A percentile compares a stretch with the other conserved stretches of the same genome.
Conservation (phyloP, 2,113 vertebrate genomes). For the Callipepla californica region DNA sequence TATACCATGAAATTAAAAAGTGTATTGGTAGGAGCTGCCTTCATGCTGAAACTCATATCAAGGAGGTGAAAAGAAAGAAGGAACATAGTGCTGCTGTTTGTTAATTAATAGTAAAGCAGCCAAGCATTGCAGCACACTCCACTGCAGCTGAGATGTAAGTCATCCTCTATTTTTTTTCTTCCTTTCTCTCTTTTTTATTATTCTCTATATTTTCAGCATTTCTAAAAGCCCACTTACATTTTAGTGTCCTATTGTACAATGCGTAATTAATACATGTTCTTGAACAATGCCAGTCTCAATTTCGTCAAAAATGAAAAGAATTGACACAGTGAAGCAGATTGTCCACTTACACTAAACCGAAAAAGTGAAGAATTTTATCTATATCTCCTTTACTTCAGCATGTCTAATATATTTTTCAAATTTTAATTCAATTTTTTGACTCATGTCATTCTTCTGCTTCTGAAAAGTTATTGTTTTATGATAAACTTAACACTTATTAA, state of each 20-base stretch:
- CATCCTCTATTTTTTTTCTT: background rate
- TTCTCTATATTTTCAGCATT: conserved; percentile 26
- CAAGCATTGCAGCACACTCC: conserved; percentile 53
- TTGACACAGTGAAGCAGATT: conserved; percentile 2
- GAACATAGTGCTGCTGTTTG: conserved; percentile 64
- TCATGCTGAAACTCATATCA: conserved; percentile 70
- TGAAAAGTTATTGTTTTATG: background rate
- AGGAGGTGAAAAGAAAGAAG: conserved; percentile 62
- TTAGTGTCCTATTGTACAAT: background rate
- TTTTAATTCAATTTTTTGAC: background rate
- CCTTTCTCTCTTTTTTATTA: background rate
- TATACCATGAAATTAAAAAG: conserved; percentile 79
- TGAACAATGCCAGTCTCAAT: conserved; percentile 21
- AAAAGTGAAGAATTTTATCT: conserved; percentile 10
- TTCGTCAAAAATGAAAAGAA: background rate
- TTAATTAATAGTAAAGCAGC: conserved; percentile 76
- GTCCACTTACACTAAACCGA: background rate
- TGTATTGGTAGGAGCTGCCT: conserved; percentile 65
- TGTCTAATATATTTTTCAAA: background rate
- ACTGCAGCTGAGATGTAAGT: conserved; percentile 23
- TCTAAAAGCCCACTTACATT: background rate
- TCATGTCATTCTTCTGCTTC: background rate
- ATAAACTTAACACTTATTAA: background rate
- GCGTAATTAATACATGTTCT: conserved; percentile 5
- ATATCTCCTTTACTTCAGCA: background rate